Percentiles rank a stretch among this genome's conserved stretches.
These are phyloP conservation scores for Drosophila sulfurigaster DNA, from an alignment of 1,140 invertebrate genomes.

Conservation along the genomic window DNA sequence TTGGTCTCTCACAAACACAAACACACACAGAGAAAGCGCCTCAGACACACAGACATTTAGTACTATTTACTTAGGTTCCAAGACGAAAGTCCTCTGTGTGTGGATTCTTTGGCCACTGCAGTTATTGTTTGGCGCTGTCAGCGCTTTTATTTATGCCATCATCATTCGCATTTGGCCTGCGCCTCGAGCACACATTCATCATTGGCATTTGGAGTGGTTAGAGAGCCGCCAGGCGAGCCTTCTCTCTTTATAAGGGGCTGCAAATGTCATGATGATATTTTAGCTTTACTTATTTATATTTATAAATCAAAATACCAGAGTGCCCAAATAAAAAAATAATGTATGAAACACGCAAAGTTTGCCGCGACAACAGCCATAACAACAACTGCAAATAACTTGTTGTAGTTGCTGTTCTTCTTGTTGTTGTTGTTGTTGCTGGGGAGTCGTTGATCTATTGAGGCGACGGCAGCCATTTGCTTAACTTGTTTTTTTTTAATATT, in stretches of 20 bases:
- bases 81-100: conserved; percentile 13
- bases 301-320: conserved; percentile 76
- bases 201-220: conserved; percentile 26
- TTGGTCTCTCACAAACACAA: conserved; percentile 21
- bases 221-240: not conserved
- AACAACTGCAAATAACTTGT: conserved; percentile 25
- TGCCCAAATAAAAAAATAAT: conserved; percentile 38
- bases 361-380: conserved; percentile 42
- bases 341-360: conserved; percentile 71
- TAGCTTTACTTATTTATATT: conserved; percentile 65
- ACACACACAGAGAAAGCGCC: conserved; percentile 2
- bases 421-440: conserved; percentile 19
- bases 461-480: conserved; percentile 52
- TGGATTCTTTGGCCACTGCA: conserved; percentile 16
- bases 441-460: conserved; percentile 73
- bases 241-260: not conserved
- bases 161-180: conserved; percentile 53
- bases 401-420: conserved; percentile 5
- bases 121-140: conserved; percentile 37
- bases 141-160: conserved; percentile 62
- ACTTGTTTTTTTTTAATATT: conserved; percentile 12
- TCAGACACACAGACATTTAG: conserved; percentile 9
- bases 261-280: conserved; percentile 65
- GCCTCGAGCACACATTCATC: conserved; percentile 73
- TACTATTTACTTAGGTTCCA: conserved; percentile 4